Percentiles rank a stretch among this genome's conserved stretches.
These are phyloP conservation scores for Heterodera filipjevi DNA, from an alignment of 2,888 invertebrate genomes.

Conservation along the genomic window DNA sequence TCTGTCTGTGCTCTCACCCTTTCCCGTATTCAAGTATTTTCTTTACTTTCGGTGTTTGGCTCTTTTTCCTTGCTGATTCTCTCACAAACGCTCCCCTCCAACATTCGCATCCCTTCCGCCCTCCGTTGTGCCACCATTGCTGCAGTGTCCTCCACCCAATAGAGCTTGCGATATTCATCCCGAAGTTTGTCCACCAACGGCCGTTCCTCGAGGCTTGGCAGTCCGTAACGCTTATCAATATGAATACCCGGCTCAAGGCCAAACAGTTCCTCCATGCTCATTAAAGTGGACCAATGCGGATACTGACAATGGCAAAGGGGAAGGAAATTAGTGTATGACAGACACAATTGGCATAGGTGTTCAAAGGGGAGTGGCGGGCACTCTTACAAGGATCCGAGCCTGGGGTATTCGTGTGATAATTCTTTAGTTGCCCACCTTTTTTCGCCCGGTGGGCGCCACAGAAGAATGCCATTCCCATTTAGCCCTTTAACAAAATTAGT, in stretches of 20 bases:
- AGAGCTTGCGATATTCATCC: slow-evolving; percentile 50
- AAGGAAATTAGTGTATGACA: too few species aligned
- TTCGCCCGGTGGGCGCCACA: slow-evolving; percentile 57
- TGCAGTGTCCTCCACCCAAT: slow-evolving; percentile 17
- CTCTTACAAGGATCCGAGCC: too few species aligned
- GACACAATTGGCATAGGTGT: too few species aligned
- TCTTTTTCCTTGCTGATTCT: background rate
- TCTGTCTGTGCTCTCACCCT: too few species aligned
- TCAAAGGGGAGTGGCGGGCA: too few species aligned
- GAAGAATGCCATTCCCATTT: slow-evolving; percentile 7
- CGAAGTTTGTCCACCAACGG: slow-evolving; percentile 40
- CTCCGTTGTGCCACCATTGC: slow-evolving; percentile 1
- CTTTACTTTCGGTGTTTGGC: background rate
- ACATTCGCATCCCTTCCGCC: slow-evolving; percentile 10
- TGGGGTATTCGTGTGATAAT: too few species aligned
- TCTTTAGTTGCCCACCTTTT: slow-evolving; percentile 34
- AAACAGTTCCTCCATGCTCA: slow-evolving; percentile 57
- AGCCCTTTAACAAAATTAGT: too few species aligned
- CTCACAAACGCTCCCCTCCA: background rate
- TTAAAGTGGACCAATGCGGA: slow-evolving; percentile 62
- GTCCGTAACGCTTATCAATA: slow-evolving; percentile 61
- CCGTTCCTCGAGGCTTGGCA: slow-evolving; percentile 53
- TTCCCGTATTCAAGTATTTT: background rate
- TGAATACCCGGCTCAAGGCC: slow-evolving; percentile 48
- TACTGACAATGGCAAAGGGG: slow-evolving; percentile 33